Evolutionary conservation across 2,797 vertebrate genomes (phyloP).

Genomic region (Staurois parvus): DNA sequence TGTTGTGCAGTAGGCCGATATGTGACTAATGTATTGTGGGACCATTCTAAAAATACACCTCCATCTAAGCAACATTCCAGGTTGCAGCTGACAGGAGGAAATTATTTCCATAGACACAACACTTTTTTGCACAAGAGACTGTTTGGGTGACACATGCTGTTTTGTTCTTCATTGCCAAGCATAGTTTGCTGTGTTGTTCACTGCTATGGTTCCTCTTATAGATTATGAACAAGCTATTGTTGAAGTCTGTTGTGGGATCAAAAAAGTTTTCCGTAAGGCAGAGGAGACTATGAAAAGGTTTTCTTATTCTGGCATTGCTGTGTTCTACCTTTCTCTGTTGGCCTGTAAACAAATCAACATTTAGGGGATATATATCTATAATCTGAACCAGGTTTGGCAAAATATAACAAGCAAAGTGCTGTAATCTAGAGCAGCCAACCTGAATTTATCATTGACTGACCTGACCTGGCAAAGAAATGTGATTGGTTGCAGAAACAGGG

Average conservation of each 20-base stretch:
- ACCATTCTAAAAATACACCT: constrained; percentile 49
- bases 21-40: constrained; percentile 39
- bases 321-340: no score
- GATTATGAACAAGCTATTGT: neutral
- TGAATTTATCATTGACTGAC: no score
- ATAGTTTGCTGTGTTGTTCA: neutral
- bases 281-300: neutral
- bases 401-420: no score
- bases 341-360: no score
- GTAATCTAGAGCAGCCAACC: no score
- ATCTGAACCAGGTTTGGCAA: no score
- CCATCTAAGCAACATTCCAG: constrained; percentile 52
- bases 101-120: constrained; percentile 46
- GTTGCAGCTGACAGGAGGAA: constrained; percentile 35
- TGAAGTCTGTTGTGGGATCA: neutral
- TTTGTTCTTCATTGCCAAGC: constrained; percentile 11
- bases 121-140: constrained; percentile 18
- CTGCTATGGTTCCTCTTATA: neutral
- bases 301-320: neutral
- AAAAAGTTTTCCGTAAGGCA: neutral
- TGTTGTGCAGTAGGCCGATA: constrained; percentile 26
- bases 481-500: no score
- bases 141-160: constrained; percentile 47
- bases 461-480: no score
- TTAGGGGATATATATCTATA: no score